These are phyloP conservation scores for Spodoptera littoralis DNA, from an alignment of 2,888 invertebrate genomes.

Conservation along the genomic window DNA sequence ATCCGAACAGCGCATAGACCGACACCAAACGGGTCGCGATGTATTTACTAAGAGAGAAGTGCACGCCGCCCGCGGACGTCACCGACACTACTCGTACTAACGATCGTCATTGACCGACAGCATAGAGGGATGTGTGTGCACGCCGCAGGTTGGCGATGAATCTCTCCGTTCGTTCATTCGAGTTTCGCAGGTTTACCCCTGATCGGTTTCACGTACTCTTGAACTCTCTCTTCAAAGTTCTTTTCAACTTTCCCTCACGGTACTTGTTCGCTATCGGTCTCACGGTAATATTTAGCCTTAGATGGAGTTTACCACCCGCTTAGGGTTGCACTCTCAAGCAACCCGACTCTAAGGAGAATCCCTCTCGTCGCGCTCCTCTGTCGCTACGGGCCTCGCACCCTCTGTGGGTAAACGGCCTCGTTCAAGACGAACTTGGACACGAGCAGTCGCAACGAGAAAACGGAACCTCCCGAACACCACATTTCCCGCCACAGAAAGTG, in stretches of 20 bases:
- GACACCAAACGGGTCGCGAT: conserved; percentile 87
- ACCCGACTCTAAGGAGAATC: conserved; percentile 81
- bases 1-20: conserved; percentile 74
- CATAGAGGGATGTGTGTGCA: conserved; percentile 50
- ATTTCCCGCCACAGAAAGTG: conserved; percentile 76
- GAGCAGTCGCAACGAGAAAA: conserved; percentile 62
- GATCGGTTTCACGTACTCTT: conserved; percentile 87
- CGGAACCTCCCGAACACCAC: conserved; percentile 87
- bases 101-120: conserved; percentile 36
- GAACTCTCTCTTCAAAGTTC: conserved; percentile 90
- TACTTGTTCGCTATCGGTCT: conserved; percentile 91
- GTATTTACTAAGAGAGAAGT: conserved; percentile 82
- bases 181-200: conserved; percentile 89
- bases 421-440: conserved; percentile 86
- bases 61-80: conserved; percentile 67
- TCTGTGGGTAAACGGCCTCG: conserved; percentile 84
- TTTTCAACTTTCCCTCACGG: conserved; percentile 92
- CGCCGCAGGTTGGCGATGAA: conserved; percentile 72
- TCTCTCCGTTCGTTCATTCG: conserved; percentile 82
- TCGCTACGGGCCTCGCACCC: conserved; percentile 88
- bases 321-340: conserved; percentile 90
- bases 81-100: conserved; percentile 62
- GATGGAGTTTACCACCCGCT: conserved; percentile 90
- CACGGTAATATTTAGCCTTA: conserved; percentile 89
- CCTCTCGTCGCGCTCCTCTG: conserved; percentile 65